Conservation (phyloP, 2,113 vertebrate genomes). For the Lamprotornis superbus region DNA sequence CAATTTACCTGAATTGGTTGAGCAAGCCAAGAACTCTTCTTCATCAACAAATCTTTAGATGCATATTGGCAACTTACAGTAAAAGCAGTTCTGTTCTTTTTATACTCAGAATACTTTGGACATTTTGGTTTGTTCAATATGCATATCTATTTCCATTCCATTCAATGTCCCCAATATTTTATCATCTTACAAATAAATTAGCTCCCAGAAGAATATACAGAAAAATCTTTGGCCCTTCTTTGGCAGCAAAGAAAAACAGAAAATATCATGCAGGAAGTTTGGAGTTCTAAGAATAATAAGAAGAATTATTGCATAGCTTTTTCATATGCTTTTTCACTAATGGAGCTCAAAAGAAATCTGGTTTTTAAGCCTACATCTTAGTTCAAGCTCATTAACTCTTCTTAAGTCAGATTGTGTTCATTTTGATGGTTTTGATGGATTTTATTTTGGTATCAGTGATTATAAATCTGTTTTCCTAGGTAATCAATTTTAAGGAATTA, state of each 20-base stretch:
- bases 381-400: not conserved
- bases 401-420: not conserved
- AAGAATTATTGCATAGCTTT: not conserved
- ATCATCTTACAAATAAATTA: not conserved
- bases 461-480: not conserved
- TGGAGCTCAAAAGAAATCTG: not conserved
- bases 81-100: not conserved
- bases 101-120: not conserved
- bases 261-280: not conserved
- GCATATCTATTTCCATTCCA: not conserved
- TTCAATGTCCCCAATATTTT: not conserved
- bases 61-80: not conserved
- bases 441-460: constrained; percentile 8
- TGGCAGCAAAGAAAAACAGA: not conserved
- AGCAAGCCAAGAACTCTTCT: not conserved
- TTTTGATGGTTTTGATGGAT: not conserved
- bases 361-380: not conserved
- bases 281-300: not conserved
- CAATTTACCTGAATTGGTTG: not conserved
- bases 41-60: not conserved
- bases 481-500: not conserved
- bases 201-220: not conserved
- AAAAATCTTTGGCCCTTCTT: not conserved
- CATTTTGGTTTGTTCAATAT: not conserved
- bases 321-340: not conserved